phyloP scores from a whole-genome alignment of 2,113 vertebrate genomes.

The Noturus placidus region DNA sequence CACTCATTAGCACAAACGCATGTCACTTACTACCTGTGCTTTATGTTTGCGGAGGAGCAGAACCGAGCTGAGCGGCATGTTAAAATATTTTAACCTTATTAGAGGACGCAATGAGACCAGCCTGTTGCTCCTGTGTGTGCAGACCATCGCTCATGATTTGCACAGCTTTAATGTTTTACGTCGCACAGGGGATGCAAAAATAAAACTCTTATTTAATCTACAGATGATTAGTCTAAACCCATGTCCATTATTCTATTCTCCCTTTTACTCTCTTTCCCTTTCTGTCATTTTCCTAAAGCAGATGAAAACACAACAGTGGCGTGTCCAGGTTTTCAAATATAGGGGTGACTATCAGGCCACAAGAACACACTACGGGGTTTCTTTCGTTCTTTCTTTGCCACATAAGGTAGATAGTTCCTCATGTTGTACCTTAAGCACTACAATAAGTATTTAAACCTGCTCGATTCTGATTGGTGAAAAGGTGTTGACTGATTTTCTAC shows the following conservation, averaged over 20 bases:
- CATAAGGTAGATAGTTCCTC: background rate
- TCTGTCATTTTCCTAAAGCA: background rate
- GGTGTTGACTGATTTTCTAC: background rate
- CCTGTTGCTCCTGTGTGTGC: constrained; percentile 49
- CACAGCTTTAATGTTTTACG: constrained; percentile 42
- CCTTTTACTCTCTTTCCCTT: background rate
- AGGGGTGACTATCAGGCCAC: background rate
- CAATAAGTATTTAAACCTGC: background rate
- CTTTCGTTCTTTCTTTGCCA: background rate
- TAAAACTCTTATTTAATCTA: constrained; percentile 38
- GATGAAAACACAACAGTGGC: background rate
- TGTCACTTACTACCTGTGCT: constrained; percentile 75
- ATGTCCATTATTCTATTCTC: background rate
- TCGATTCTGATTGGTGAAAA: background rate
- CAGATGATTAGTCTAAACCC: constrained; percentile 14
- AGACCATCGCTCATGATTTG: constrained; percentile 44
- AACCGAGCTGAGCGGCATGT: constrained; percentile 54
- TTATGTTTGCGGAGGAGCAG: constrained; percentile 58
- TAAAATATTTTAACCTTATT: constrained; percentile 53
- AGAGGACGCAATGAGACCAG: constrained; percentile 38
- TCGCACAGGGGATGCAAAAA: background rate
- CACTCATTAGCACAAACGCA: constrained; percentile 90
- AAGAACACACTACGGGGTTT: background rate
- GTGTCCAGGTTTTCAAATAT: background rate
- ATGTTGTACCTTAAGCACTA: background rate